Conservation (phyloP, 2,113 vertebrate species). For the Dromas ardeola region DNA sequence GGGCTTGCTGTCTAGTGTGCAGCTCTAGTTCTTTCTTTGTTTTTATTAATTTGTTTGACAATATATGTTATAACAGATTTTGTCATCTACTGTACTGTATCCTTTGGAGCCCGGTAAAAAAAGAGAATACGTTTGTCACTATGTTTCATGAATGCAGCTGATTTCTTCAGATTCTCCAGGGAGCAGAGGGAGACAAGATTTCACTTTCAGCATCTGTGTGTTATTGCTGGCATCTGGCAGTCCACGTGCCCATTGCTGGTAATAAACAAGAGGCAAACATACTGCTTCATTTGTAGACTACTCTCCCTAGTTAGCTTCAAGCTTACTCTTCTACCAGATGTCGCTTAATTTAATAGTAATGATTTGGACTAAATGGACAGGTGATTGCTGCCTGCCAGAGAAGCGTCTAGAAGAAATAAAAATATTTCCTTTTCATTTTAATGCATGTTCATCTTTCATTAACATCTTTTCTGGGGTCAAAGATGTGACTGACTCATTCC, state of each 20-base stretch:
- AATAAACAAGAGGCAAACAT: background rate
- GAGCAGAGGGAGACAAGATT: background rate
- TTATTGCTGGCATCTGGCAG: background rate
- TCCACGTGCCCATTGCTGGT: background rate
- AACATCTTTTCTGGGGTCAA: background rate
- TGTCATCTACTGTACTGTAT: background rate
- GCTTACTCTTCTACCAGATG: background rate
- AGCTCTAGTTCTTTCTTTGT: background rate
- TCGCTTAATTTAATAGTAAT: background rate
- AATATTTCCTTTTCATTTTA: background rate
- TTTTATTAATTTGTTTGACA: slow-evolving; percentile 20
- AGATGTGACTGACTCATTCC: background rate
- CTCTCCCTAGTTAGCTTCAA: background rate
- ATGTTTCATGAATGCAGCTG: background rate
- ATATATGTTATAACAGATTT: background rate
- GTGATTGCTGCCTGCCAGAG: background rate
- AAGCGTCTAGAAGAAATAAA: background rate
- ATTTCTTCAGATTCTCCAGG: background rate
- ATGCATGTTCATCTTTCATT: background rate
- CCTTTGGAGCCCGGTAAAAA: background rate
- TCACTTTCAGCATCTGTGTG: slow-evolving; percentile 1
- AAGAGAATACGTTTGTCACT: background rate
- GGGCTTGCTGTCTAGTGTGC: background rate
- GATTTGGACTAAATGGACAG: background rate
- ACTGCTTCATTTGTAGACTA: background rate